phyloP scores from a whole-genome alignment of 2,888 invertebrate genomes.

The Polyommatus iphigenia region DNA sequence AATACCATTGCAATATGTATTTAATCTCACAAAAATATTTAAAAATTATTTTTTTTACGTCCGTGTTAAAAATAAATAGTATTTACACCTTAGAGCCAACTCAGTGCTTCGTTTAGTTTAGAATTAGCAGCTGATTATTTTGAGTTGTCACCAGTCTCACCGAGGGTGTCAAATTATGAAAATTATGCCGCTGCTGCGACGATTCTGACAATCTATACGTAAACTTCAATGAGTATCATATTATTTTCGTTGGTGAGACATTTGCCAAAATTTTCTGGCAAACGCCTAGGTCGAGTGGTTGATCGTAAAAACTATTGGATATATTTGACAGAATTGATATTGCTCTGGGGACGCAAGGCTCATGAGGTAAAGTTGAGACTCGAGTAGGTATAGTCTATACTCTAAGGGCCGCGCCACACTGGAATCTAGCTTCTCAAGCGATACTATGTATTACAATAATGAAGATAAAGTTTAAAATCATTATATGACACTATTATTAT shows the following conservation, averaged over 20 bases:
- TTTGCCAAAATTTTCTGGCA: conserved; percentile 59
- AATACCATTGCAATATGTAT: too few species aligned
- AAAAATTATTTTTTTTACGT: too few species aligned
- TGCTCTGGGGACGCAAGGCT: neutral
- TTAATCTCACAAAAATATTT: too few species aligned
- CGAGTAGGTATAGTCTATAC: neutral
- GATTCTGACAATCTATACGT: conserved; percentile 25
- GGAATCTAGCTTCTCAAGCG: too few species aligned
- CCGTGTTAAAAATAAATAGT: too few species aligned
- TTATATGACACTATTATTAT: too few species aligned
- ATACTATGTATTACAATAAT: too few species aligned
- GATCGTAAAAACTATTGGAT: conserved; percentile 25
- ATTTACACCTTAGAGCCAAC: neutral
- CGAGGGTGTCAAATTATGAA: conserved; percentile 11
- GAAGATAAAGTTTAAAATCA: too few species aligned
- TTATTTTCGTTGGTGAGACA: conserved; percentile 53
- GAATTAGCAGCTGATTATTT: neutral
- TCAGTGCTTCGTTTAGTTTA: neutral
- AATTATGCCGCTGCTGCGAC: conserved; percentile 6
- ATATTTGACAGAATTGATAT: neutral
- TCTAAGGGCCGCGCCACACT: too few species aligned
- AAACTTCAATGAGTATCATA: conserved; percentile 27
- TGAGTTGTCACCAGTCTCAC: neutral
- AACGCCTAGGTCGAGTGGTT: conserved; percentile 41
- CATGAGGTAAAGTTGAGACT: neutral